Evolutionary conservation across 2,888 invertebrate species (phyloP).

Genomic region (Germaria angustata): DNA sequence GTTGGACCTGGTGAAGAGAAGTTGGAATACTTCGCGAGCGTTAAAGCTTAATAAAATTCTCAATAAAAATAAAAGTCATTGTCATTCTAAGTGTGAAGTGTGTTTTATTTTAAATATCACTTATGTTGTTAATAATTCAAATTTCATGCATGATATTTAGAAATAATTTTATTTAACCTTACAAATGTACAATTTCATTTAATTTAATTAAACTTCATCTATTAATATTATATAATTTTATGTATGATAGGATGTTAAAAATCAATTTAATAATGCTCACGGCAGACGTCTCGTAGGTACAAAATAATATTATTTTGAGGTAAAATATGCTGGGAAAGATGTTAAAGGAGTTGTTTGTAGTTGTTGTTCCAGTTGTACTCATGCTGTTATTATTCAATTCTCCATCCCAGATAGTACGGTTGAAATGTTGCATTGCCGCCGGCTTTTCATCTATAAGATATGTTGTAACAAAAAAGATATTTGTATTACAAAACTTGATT

Average conservation of each 20-base stretch:
- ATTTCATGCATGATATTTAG: constrained; percentile 62
- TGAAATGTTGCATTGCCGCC: constrained; percentile 80
- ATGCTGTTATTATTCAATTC: constrained; percentile 73
- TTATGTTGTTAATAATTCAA: constrained; percentile 47
- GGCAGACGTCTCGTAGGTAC: constrained; percentile 39
- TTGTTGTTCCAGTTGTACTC: constrained; percentile 69
- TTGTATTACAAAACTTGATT: no score
- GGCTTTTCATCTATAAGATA: constrained; percentile 77
- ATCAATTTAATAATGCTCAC: constrained; percentile 27
- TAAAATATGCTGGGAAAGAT: constrained; percentile 61
- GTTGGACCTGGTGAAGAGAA: no score
- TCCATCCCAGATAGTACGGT: constrained; percentile 77
- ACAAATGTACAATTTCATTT: constrained; percentile 62
- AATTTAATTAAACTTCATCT: constrained; percentile 61
- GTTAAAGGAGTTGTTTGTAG: constrained; percentile 51
- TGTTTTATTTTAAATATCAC: constrained; percentile 52
- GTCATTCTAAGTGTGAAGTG: not conserved
- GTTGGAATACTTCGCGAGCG: no score
- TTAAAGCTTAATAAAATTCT: not conserved
- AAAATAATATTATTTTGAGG: constrained; percentile 61
- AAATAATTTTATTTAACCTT: constrained; percentile 64
- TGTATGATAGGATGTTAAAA: constrained; percentile 29
- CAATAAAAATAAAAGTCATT: not conserved
- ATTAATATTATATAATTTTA: constrained; percentile 44
- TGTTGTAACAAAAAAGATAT: no score